These are phyloP conservation scores for Haemorhous mexicanus DNA, from an alignment of 2,113 vertebrate genomes.

Conservation along the genomic window DNA sequence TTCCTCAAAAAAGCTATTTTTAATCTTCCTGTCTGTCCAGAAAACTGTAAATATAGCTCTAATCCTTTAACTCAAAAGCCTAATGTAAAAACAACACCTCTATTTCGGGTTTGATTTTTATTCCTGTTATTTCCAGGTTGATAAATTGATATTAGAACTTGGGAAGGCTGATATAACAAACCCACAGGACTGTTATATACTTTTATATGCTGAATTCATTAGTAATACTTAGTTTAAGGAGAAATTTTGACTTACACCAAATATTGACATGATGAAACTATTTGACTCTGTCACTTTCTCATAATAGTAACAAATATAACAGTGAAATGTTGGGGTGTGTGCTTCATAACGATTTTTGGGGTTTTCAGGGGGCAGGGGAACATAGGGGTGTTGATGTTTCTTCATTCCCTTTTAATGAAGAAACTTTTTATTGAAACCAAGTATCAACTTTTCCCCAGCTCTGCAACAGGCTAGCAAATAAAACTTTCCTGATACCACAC, in stretches of 20 bases:
- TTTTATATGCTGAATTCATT: background rate
- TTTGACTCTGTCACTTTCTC: background rate
- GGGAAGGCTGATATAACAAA: background rate
- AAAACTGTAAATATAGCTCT: background rate
- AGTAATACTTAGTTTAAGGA: background rate
- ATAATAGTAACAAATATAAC: background rate
- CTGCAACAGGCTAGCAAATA: background rate
- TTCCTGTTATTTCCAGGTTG: background rate
- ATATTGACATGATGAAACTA: background rate
- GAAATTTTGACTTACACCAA: background rate
- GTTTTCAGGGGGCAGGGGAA: too few relatives aligned
- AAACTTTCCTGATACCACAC: background rate
- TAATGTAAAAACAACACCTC: background rate
- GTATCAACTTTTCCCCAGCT: background rate
- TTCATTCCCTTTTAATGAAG: background rate
- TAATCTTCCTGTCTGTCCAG: background rate
- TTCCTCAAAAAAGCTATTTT: background rate
- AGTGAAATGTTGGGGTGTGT: background rate
- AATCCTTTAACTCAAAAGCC: background rate
- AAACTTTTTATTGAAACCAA: background rate
- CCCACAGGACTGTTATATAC: background rate
- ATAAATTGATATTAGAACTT: background rate
- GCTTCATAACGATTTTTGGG: background rate
- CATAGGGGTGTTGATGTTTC: fast-evolving
- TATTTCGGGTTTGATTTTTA: background rate